These are phyloP conservation scores for Tamandua tetradactyla DNA, from an alignment of 2,797 vertebrate genomes.

Conservation along the genomic window DNA sequence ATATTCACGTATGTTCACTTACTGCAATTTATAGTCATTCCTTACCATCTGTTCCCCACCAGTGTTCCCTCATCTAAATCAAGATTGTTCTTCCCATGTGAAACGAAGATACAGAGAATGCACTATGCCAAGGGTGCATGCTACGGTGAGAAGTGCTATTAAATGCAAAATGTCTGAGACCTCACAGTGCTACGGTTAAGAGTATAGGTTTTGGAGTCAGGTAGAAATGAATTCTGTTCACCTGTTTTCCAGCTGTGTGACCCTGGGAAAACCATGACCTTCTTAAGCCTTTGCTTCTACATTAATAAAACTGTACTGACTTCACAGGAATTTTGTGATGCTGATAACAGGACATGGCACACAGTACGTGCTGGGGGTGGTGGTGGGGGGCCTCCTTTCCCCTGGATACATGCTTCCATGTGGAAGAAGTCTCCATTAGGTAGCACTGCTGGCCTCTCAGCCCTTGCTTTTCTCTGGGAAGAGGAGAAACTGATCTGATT, in stretches of 20 bases:
- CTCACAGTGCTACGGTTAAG: neutral
- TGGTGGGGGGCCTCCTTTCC: neutral
- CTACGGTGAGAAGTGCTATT: neutral
- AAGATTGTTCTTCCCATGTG: neutral
- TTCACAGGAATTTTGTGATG: neutral
- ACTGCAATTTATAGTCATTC: neutral
- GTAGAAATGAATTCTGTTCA: neutral
- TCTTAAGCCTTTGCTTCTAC: neutral
- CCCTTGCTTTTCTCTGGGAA: no score
- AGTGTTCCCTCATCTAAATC: neutral
- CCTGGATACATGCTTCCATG: neutral
- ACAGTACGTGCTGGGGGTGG: neutral
- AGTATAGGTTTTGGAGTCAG: neutral
- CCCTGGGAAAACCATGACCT: neutral
- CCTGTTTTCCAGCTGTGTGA: neutral
- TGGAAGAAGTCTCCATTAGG: neutral
- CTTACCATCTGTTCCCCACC: neutral
- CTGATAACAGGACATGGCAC: no score
- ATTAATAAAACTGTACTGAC: neutral
- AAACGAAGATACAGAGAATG: neutral
- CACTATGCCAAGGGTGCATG: rapidly evolving
- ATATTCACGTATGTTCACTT: neutral
- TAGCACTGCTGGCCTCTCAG: neutral
- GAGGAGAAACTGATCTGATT: neutral
- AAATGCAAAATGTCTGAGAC: neutral